Percentiles rank a stretch among this genome's conserved stretches.
Conservation (phyloP, 2,797 vertebrate species). For the Loriculus beryllinus region DNA sequence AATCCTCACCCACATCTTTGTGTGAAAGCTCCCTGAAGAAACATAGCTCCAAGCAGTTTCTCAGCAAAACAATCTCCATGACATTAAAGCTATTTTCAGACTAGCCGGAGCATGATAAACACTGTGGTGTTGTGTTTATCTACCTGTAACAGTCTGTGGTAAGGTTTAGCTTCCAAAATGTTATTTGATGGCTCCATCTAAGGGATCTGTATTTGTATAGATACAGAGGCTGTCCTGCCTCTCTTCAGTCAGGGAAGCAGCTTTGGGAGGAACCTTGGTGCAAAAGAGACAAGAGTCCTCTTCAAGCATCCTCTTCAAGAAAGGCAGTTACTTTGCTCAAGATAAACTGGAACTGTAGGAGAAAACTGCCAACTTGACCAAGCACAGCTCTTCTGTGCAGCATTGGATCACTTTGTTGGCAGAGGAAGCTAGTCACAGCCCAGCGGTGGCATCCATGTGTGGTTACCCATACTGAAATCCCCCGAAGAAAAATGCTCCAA, state of each 20-base stretch:
- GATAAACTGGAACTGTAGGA: not conserved
- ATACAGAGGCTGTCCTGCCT: not conserved
- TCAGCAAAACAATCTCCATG: not conserved
- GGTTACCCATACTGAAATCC: not conserved
- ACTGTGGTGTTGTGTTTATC: not conserved
- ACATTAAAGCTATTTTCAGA: not conserved
- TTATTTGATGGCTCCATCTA: not conserved
- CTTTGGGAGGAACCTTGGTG: not conserved
- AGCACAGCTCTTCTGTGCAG: not conserved
- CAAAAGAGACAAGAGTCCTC: not conserved
- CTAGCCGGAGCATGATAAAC: not conserved
- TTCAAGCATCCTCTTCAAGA: fast-evolving
- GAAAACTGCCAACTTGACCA: not conserved
- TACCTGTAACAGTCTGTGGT: not conserved
- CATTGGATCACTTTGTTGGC: not conserved
- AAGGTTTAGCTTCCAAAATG: not conserved
- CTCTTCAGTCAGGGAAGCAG: not conserved
- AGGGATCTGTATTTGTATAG: not conserved
- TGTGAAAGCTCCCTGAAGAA: not conserved
- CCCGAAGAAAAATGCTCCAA: not conserved
- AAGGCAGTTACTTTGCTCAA: not conserved
- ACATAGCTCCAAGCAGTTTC: not conserved
- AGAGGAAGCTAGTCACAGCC: not conserved
- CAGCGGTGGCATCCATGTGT: not conserved
- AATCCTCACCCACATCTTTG: not conserved